Conservation (phyloP, 2,888 invertebrate species). For the Rhynchonema sp. region DNA sequence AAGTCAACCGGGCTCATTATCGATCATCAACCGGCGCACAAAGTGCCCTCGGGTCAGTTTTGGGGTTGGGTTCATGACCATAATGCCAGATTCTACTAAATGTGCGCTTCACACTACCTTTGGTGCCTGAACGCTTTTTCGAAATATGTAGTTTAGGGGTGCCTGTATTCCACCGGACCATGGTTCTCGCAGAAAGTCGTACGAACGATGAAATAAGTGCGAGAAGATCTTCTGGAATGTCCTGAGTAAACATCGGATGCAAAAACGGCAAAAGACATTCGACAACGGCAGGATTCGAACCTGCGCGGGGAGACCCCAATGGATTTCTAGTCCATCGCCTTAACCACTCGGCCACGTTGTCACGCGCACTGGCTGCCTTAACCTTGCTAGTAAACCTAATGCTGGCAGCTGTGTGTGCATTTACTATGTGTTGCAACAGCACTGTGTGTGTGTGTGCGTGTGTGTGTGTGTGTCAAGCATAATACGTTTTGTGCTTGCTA, state of each 20-base stretch:
- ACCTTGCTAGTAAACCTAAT: not conserved
- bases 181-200: no score
- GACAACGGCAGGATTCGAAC: constrained; percentile 17
- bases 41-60: constrained; percentile 14
- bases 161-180: no score
- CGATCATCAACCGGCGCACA: constrained; percentile 18
- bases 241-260: not conserved
- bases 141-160: no score
- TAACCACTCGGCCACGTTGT: constrained; percentile 28
- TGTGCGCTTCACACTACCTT: no score
- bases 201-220: no score
- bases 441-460: no score
- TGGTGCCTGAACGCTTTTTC: no score
- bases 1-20: constrained; percentile 11
- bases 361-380: constrained; percentile 7
- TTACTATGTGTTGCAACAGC: no score
- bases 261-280: not conserved
- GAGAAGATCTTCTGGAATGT: no score
- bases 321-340: constrained; percentile 29
- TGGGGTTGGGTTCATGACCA: not conserved
- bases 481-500: no score
- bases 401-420: no score
- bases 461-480: no score
- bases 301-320: constrained; percentile 27
- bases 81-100: not conserved